These are phyloP conservation scores for Enchytraeus crypticus DNA, from an alignment of 2,888 invertebrate species.

Conservation along the genomic window DNA sequence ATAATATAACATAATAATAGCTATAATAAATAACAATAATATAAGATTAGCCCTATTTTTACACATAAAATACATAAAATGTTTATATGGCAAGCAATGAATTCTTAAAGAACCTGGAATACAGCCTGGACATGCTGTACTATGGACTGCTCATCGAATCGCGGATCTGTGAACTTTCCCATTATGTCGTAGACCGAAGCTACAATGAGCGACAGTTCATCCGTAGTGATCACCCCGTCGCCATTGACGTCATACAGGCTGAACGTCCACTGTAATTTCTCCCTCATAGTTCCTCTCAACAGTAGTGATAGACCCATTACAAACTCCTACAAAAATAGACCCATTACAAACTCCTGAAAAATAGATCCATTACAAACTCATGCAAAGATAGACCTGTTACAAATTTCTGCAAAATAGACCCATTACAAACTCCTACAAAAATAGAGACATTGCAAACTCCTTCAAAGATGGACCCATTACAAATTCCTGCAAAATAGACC, in stretches of 20 bases:
- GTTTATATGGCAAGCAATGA: too few species aligned
- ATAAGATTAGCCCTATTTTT: too few species aligned
- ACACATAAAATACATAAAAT: too few species aligned
- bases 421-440: constrained; percentile 80
- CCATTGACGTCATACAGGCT: constrained; percentile 84
- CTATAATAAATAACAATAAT: too few species aligned
- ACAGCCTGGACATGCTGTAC: constrained; percentile 82
- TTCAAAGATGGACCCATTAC: too few species aligned
- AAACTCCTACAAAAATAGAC: constrained; percentile 79
- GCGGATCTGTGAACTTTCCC: constrained; percentile 81
- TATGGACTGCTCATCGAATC: constrained; percentile 72
- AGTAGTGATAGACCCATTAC: constrained; percentile 84
- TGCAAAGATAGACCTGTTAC: too few species aligned
- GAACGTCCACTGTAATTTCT: constrained; percentile 91
- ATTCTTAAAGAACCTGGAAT: constrained; percentile 91
- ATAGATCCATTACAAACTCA: too few species aligned
- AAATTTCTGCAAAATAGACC: too few species aligned
- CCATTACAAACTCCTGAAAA: too few species aligned
- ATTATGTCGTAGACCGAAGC: constrained; percentile 87
- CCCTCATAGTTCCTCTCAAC: constrained; percentile 81
- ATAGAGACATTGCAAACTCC: too few species aligned
- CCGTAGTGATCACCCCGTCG: constrained; percentile 74
- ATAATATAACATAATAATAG: too few species aligned
- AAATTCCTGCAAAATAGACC: too few species aligned
- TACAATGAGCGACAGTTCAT: constrained; percentile 65